Conservation (phyloP, 2,888 invertebrate genomes). For the Oscheius myriophilus region DNA sequence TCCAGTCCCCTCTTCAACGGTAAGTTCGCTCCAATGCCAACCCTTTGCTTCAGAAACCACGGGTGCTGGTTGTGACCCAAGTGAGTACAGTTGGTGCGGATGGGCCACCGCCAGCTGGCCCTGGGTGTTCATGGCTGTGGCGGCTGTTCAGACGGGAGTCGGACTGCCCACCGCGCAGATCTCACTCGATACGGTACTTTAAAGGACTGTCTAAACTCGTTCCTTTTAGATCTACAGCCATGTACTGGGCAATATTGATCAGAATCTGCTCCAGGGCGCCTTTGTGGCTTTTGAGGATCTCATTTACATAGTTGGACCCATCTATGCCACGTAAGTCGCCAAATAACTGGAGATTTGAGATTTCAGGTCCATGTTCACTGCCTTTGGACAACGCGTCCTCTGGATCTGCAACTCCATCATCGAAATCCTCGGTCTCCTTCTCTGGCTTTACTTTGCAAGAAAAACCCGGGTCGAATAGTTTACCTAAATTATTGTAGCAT, state of each 20-base stretch:
- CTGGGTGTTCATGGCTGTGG: slow-evolving; percentile 35
- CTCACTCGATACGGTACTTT: slow-evolving; percentile 37
- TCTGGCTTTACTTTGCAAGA: not conserved
- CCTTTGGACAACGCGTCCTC: slow-evolving; percentile 33
- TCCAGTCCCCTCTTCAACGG: slow-evolving; percentile 39
- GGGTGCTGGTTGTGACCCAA: slow-evolving; percentile 40
- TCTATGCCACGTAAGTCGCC: slow-evolving; percentile 42
- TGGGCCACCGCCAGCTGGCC: slow-evolving; percentile 23
- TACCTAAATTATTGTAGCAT: not conserved
- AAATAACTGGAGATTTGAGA: not conserved
- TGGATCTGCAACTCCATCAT: slow-evolving; percentile 37
- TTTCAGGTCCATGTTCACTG: slow-evolving; percentile 37
- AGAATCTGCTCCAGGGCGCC: slow-evolving; percentile 43
- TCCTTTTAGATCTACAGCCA: slow-evolving; percentile 25
- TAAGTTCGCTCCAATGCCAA: not conserved
- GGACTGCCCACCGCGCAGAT: slow-evolving; percentile 43
- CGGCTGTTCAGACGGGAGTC: slow-evolving; percentile 41
- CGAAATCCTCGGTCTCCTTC: not conserved
- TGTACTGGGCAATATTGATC: slow-evolving; percentile 29
- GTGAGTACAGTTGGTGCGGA: slow-evolving; percentile 39
- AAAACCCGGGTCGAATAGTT: not conserved
- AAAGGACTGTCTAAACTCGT: not conserved
- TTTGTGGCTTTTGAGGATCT: slow-evolving; percentile 46
- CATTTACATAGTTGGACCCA: slow-evolving; percentile 41
- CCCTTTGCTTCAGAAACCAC: slow-evolving; percentile 24